Evolutionary conservation across 2,113 vertebrate genomes (phyloP), one percentile per base, ranked within the genome.

Genomic region (Sylvia atricapilla): DNA sequence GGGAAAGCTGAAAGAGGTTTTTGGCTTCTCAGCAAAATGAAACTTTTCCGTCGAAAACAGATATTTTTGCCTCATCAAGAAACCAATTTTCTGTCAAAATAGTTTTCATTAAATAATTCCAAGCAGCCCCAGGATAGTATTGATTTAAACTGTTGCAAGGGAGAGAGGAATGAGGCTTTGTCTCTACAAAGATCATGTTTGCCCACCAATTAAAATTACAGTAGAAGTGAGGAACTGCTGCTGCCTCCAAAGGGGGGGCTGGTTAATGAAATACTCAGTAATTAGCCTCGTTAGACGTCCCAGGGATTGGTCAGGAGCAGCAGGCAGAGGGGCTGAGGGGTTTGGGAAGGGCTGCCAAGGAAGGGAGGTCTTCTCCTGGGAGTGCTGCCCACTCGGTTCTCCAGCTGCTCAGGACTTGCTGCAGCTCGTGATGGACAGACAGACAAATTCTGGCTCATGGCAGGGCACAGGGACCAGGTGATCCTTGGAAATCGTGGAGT

Each of bases 41-140:
- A 89, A 87, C 46, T 91, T 89, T 69, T 55, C 63, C 0, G 0
- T 44, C 19, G 59, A 28, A 94, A 92, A 77, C 60, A 72, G 95
- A 50, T 84, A 84, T 74, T 96, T 96, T 95, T 95, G 76, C 66
- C 80, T 93, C 86, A 83, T 91, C 90, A 90, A 47, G 92, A 96
- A 95, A 80, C 94, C 90, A 96, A 95, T 97, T 97, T 96, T 95
- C 92, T 96, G 90, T 92, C 96, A 95, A 95, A 96, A 95, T 76
- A 90, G 91, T 96, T 96, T 96, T 90, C 92, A 96, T 96, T 95
- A 94, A 96, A 95, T 95, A 95, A 94, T 96, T 96, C 91, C 82
- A 70, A 86, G 93, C 84, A 87, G 92, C 96, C 96, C 25, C 15
- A 0, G 89, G 94, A 95, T 79, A 84, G 79, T 95, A 96, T 97